Evolutionary conservation across 2,113 vertebrate genomes (phyloP).

Genomic region (Pongo abelii): DNA sequence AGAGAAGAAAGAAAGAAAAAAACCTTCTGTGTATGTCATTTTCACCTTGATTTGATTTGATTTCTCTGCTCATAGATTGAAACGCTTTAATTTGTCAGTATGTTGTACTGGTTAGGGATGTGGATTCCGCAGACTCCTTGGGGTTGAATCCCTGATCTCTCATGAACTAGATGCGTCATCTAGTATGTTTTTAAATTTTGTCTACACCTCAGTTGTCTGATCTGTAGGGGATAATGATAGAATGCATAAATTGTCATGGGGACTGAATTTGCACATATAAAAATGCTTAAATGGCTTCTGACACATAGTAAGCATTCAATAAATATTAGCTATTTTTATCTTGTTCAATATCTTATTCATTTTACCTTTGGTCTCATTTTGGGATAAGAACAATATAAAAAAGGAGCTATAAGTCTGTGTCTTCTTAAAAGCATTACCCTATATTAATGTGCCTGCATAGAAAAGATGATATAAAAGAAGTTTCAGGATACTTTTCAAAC

Average conservation of each 20-base stretch:
- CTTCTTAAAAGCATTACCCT: background rate
- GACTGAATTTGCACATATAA: background rate
- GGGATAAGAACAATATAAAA: background rate
- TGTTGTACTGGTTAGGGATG: background rate
- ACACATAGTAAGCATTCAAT: background rate
- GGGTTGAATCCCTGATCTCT: background rate
- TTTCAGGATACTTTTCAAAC: background rate
- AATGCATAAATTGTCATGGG: background rate
- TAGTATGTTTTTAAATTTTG: background rate
- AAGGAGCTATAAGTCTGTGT: background rate
- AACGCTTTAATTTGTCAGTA: background rate
- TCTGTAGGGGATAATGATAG: background rate
- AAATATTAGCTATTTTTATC: background rate
- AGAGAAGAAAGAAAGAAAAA: no score
- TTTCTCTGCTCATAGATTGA: background rate
- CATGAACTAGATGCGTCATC: background rate
- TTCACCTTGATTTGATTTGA: background rate
- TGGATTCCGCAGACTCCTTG: background rate
- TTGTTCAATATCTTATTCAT: background rate
- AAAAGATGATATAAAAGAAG: background rate
- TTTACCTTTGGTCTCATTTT: background rate
- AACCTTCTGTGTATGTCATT: background rate
- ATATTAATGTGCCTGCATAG: background rate
- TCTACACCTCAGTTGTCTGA: background rate
- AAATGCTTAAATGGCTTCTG: background rate